Evolutionary conservation across 1,140 invertebrate genomes (phyloP).

Genomic region (Leptopilina clavipes): DNA sequence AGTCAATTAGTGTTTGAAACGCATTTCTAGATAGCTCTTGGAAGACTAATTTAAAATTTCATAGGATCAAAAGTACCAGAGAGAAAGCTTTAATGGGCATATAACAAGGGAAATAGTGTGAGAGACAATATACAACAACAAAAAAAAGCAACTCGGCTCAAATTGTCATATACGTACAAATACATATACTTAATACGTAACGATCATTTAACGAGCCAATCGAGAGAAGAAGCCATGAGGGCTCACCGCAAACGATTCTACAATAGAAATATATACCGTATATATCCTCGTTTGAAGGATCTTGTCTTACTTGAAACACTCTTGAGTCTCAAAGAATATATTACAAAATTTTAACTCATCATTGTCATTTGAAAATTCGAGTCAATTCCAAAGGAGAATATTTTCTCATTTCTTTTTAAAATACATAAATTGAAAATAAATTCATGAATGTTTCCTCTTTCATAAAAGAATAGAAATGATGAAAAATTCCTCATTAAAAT

Average conservation of each 20-base stretch:
- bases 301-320: constrained; percentile 18
- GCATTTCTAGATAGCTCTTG: constrained; percentile 19
- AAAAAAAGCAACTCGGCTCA: constrained; percentile 1
- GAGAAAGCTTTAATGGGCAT: constrained; percentile 8
- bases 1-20: constrained; percentile 22
- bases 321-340: background rate
- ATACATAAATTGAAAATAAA: no score
- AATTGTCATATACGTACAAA: constrained; percentile 7
- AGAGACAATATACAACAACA: background rate
- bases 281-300: constrained; percentile 25
- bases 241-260: constrained; percentile 55
- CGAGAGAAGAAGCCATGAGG: constrained; percentile 56
- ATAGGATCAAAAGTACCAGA: constrained; percentile 10
- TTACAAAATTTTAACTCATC: background rate
- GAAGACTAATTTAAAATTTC: constrained; percentile 24
- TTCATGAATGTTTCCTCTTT: no score
- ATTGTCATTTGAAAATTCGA: no score
- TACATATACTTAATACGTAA: constrained; percentile 34
- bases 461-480: no score
- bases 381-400: background rate
- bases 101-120: constrained; percentile 11
- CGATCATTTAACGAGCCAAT: constrained; percentile 65
- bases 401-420: no score
- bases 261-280: constrained; percentile 39
- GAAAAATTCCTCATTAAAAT: no score